These are phyloP conservation scores for Carposina sasakii DNA, from an alignment of 1,140 invertebrate species.

Conservation along the genomic window DNA sequence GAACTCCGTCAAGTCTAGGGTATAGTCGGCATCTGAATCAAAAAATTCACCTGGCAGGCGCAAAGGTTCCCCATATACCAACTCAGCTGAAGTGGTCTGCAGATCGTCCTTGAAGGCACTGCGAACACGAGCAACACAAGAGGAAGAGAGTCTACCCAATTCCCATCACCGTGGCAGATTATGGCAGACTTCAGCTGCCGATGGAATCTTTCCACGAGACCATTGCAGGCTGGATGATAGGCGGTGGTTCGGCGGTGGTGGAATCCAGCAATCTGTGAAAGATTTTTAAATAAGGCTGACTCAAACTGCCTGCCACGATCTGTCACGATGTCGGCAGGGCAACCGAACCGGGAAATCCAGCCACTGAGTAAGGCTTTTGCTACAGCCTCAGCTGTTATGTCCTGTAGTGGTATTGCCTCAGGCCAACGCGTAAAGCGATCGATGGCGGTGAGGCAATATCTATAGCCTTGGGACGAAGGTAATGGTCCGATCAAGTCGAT, in stretches of 20 bases:
- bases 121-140: neutral
- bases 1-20: neutral
- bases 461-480: neutral
- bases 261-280: conserved; percentile 2
- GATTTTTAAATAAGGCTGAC: neutral
- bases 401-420: neutral
- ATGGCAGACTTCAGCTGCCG: conserved; percentile 10
- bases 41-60: conserved; percentile 50
- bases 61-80: conserved; percentile 44
- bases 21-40: neutral
- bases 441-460: conserved; percentile 1
- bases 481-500: conserved; percentile 1
- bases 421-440: conserved; percentile 1
- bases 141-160: conserved; percentile 1
- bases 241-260: neutral
- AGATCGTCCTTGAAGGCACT: conserved; percentile 31
- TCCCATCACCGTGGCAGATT: neutral
- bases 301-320: conserved; percentile 21
- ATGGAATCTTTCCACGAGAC: conserved; percentile 8
- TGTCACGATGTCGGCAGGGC: conserved; percentile 27
- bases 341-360: too few relatives aligned
- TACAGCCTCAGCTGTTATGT: neutral
- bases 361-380: conserved; percentile 16
- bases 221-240: conserved; percentile 7
- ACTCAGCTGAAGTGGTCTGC: conserved; percentile 32